A percentile compares a stretch with the other conserved stretches of the same genome.
These are phyloP conservation scores for Poeciliopsis occidentalis DNA, from an alignment of 2,113 vertebrate species.

Conservation along the genomic window DNA sequence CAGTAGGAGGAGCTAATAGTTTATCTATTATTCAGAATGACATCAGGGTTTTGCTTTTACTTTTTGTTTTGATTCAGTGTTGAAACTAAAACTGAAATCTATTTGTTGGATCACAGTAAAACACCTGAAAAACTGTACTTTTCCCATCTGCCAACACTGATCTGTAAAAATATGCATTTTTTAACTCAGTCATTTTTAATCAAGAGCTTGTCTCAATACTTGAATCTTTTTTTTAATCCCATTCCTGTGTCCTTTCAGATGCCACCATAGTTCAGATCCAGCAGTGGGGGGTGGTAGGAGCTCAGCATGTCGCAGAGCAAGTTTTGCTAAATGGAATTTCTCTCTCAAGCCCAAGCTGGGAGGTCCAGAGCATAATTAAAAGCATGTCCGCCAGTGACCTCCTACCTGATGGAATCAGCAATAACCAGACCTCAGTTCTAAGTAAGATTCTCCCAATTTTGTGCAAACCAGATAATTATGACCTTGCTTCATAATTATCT, in stretches of 20 bases:
- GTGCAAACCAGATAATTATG: neutral
- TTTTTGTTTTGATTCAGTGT: neutral
- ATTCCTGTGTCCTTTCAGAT: conserved; percentile 34
- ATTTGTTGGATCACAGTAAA: neutral
- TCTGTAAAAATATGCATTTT: neutral
- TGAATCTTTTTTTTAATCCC: neutral
- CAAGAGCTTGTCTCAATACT: neutral
- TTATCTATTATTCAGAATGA: neutral
- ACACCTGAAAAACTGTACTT: neutral
- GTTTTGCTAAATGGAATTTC: conserved; percentile 60
- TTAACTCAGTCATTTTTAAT: neutral
- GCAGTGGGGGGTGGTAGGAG: conserved; percentile 45
- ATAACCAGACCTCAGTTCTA: conserved; percentile 27
- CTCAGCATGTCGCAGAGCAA: conserved; percentile 20
- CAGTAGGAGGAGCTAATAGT: neutral
- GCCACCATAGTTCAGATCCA: conserved; percentile 56
- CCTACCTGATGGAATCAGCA: neutral
- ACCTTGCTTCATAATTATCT: neutral
- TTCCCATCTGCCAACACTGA: neutral
- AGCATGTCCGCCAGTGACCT: conserved; percentile 12
- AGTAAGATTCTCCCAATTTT: conserved; percentile 33
- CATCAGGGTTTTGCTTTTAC: neutral
- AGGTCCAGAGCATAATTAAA: conserved; percentile 36
- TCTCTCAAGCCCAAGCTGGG: conserved; percentile 2
- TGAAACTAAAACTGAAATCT: neutral